Evolutionary conservation across 2,113 vertebrate species (phyloP).

Genomic region (Anhinga anhinga): DNA sequence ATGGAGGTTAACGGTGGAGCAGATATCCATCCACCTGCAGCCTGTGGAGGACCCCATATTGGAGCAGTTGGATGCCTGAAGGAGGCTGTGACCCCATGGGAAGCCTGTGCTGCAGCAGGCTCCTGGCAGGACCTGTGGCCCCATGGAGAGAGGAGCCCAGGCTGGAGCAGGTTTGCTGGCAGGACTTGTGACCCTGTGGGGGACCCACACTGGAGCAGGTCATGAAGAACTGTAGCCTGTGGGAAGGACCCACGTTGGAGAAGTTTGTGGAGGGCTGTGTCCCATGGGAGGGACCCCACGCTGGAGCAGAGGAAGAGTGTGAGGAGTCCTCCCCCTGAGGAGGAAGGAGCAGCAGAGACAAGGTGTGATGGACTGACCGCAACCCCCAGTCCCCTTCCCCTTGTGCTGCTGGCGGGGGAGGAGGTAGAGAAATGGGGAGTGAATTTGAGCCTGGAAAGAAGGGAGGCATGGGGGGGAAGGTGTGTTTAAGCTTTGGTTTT

Average conservation of each 20-base stretch:
- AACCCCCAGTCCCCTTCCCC: background rate
- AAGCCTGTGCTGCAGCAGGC: background rate
- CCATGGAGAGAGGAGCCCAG: background rate
- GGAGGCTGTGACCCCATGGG: background rate
- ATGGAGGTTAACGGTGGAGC: background rate
- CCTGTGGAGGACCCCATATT: fast-evolving
- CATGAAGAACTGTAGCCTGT: no score
- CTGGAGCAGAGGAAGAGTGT: background rate
- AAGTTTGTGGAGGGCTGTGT: background rate
- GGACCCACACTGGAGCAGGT: background rate
- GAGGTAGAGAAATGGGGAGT: background rate
- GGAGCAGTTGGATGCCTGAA: background rate
- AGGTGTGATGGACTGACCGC: background rate
- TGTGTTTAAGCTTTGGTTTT: background rate
- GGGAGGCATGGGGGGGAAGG: background rate
- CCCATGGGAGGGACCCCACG: background rate
- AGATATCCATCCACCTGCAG: background rate
- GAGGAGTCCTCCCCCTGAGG: background rate
- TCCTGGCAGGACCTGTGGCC: background rate
- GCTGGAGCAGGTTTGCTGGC: background rate
- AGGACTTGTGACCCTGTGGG: background rate
- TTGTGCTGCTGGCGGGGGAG: background rate
- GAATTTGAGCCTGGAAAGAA: background rate
- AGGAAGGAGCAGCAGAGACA: background rate
- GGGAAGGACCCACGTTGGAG: background rate